Evolutionary conservation across 2,797 vertebrate genomes (phyloP).

Genomic region (Neomorphus geoffroyi): DNA sequence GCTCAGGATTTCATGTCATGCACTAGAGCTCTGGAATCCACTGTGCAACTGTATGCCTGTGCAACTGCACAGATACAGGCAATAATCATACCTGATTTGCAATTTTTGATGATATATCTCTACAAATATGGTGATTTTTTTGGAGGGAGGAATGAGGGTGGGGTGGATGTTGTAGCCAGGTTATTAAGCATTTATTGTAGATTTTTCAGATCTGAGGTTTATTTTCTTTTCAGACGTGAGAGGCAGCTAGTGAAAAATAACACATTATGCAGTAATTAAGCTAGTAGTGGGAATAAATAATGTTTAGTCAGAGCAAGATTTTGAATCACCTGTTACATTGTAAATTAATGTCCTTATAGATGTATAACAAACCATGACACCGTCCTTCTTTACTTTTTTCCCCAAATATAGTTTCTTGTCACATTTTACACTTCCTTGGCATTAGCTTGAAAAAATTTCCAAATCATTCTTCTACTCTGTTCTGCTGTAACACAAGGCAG

Average conservation of each 20-base stretch:
- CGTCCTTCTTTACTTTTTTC: neutral
- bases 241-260: neutral
- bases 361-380: neutral
- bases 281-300: neutral
- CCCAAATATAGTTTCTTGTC: neutral
- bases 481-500: neutral
- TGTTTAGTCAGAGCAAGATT: neutral
- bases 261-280: neutral
- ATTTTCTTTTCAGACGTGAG: neutral
- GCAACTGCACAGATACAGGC: neutral
- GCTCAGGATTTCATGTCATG: neutral
- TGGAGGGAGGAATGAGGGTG: too few relatives aligned
- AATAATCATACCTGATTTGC: neutral
- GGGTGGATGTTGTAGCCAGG: neutral
- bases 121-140: neutral
- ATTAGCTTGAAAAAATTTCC: neutral
- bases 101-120: neutral
- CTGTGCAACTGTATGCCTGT: neutral
- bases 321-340: neutral
- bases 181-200: neutral
- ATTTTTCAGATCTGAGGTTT: neutral
- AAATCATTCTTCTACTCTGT: neutral
- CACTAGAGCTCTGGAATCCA: neutral
- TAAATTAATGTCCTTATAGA: neutral
- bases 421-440: neutral